Conservation (phyloP, 2,113 vertebrate species). For the Phyllostomus discolor region DNA sequence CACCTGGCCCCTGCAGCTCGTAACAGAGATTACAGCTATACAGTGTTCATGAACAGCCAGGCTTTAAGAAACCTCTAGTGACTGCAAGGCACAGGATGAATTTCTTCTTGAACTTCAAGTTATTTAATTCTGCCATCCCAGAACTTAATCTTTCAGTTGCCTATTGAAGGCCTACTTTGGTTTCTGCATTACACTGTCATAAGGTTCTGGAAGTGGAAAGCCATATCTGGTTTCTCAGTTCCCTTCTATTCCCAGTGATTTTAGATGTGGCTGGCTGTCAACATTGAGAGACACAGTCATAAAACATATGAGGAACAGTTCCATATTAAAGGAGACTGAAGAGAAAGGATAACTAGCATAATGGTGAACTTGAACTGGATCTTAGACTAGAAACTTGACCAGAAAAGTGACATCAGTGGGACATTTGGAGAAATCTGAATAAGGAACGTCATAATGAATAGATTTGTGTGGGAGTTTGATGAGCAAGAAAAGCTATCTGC, state of each 20-base stretch:
- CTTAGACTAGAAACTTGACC: not conserved
- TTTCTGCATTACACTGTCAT: not conserved
- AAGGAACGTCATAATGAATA: not conserved
- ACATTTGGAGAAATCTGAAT: not conserved
- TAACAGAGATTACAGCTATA: not conserved
- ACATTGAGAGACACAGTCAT: not conserved
- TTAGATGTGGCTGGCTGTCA: not conserved
- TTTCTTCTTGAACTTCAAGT: not conserved
- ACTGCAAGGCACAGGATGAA: not conserved
- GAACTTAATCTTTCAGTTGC: not conserved
- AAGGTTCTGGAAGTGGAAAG: not conserved
- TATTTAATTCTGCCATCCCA: not conserved
- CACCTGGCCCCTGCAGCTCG: not conserved
- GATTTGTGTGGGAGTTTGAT: not conserved
- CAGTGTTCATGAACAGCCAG: not conserved
- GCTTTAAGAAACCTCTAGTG: not conserved
- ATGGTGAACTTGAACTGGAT: not conserved
- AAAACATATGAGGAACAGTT: not conserved
- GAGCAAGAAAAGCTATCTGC: not conserved
- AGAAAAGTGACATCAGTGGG: not conserved
- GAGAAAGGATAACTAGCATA: not conserved
- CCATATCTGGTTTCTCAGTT: not conserved
- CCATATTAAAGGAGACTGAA: not conserved
- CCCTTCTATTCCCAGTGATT: slow-evolving; percentile 20
- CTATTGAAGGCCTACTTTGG: not conserved